Percentiles rank a stretch among this genome's conserved stretches.
phyloP scores from a whole-genome alignment of 2,113 vertebrate genomes.

The Phyllostomus discolor region DNA sequence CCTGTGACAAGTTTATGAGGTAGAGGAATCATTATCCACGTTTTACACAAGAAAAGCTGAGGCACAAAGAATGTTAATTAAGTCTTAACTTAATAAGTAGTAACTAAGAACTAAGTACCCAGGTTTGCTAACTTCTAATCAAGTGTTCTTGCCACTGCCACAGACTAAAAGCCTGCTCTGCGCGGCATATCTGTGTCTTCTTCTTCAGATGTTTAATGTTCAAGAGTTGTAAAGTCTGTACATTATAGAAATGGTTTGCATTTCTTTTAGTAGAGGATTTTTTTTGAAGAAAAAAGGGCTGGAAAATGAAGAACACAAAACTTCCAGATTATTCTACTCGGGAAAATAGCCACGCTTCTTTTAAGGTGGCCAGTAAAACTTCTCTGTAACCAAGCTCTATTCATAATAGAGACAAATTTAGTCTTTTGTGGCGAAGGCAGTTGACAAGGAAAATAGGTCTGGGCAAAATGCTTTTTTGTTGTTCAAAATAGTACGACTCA shows the following conservation, averaged over 20 bases:
- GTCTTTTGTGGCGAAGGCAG: slow-evolving; percentile 69
- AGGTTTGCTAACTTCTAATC: neutral
- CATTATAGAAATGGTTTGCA: neutral
- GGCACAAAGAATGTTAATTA: neutral
- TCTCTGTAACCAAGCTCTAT: slow-evolving; percentile 47
- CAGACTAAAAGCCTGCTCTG: neutral
- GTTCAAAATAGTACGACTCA: slow-evolving; percentile 62
- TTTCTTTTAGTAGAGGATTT: neutral
- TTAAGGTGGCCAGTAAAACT: slow-evolving; percentile 45
- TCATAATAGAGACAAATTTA: slow-evolving; percentile 64
- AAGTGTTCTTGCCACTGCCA: neutral
- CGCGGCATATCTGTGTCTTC: neutral
- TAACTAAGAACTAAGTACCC: neutral
- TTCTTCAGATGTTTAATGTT: neutral
- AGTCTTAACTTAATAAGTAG: slow-evolving; percentile 26
- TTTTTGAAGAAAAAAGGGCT: neutral
- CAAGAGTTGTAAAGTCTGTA: neutral
- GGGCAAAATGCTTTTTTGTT: slow-evolving; percentile 53
- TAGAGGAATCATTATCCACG: neutral
- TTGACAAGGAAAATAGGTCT: slow-evolving; percentile 61
- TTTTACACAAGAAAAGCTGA: neutral
- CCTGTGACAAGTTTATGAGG: neutral
- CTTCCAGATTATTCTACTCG: slow-evolving; percentile 15
- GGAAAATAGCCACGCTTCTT: slow-evolving; percentile 47
- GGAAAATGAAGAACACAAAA: slow-evolving; percentile 12